Evolutionary conservation across 2,888 invertebrate genomes (phyloP).

Genomic region (Schizotus pectinicornis): DNA sequence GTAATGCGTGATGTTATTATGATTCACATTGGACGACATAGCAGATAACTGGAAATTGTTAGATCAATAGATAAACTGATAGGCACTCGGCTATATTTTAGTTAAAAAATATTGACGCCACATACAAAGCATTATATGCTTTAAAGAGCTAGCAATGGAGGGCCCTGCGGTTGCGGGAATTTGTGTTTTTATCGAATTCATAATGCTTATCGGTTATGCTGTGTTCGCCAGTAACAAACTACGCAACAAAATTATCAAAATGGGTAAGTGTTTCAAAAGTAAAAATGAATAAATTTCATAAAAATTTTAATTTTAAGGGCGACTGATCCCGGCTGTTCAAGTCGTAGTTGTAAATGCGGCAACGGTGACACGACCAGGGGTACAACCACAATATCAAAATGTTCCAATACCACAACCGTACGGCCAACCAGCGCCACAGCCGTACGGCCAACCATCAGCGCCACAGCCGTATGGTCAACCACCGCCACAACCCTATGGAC

Average conservation of each 20-base stretch:
- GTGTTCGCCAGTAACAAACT: background rate
- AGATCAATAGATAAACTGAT: background rate
- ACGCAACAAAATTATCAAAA: slow-evolving; percentile 5
- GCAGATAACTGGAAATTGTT: too few species aligned
- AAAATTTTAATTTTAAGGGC: slow-evolving; percentile 5
- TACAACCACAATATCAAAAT: background rate
- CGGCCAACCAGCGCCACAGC: slow-evolving; percentile 6
- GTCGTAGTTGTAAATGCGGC: background rate
- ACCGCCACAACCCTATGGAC: background rate
- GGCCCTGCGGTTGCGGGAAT: background rate
- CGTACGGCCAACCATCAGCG: background rate
- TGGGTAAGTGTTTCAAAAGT: slow-evolving; percentile 4
- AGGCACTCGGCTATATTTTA: background rate
- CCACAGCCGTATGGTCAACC: background rate
- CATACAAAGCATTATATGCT: background rate
- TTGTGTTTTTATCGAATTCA: background rate
- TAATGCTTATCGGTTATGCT: slow-evolving; percentile 2
- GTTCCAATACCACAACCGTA: background rate
- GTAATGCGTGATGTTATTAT: too few species aligned
- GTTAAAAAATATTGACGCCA: background rate
- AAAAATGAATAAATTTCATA: background rate
- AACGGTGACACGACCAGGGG: background rate
- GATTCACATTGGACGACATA: too few species aligned
- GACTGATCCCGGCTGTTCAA: slow-evolving; percentile 11
- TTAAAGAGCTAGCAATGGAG: background rate